A percentile compares a stretch with the other conserved stretches of the same genome.
Evolutionary conservation across 1,140 invertebrate genomes (phyloP).

Genomic region (Vollenhovia emeryi): DNA sequence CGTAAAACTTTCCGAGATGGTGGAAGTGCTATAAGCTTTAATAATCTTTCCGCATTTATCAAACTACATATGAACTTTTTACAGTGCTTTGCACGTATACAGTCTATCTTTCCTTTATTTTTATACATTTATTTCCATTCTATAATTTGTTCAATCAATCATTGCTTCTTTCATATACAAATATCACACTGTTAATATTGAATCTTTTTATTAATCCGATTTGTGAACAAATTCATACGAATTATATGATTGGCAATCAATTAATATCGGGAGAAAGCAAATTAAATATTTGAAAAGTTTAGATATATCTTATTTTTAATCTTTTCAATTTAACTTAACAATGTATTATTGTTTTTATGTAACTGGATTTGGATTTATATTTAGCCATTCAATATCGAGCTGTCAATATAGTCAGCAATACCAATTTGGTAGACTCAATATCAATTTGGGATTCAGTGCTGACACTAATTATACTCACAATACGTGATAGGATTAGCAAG

Average conservation of each 20-base stretch:
- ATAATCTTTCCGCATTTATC: background rate
- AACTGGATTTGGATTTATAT: conserved; percentile 7
- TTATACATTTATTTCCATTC: background rate
- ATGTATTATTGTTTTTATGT: background rate
- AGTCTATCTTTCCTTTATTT: background rate
- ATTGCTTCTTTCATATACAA: background rate
- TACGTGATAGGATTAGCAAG: conserved; percentile 12
- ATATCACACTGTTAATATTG: background rate
- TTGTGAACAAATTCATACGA: background rate
- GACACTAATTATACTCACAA: background rate
- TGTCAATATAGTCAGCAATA: background rate
- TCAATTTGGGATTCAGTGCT: conserved; percentile 18
- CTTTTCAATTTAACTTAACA: background rate
- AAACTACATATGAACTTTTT: background rate
- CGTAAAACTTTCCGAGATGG: background rate
- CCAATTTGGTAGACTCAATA: background rate
- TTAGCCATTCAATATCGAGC: background rate
- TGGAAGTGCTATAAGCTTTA: background rate
- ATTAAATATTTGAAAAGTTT: conserved; percentile 4
- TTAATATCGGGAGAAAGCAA: background rate
- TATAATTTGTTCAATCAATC: background rate
- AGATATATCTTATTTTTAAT: background rate
- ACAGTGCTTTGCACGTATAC: background rate
- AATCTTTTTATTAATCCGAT: background rate
- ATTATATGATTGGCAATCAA: background rate